Conservation (phyloP, 2,888 invertebrate species). For the Danaus chrysippus region DNA sequence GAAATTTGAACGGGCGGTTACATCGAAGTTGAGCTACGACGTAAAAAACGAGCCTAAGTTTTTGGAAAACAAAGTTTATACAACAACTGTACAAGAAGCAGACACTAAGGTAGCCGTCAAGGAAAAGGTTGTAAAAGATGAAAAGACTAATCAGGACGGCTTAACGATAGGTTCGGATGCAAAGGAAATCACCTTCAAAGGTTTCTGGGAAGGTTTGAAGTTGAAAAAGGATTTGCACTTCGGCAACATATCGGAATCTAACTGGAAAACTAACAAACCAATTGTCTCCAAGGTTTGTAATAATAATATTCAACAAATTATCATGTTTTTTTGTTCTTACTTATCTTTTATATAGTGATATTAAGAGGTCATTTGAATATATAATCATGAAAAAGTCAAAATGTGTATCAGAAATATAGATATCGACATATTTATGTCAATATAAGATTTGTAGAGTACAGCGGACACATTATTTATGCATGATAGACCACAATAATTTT, state of each 20-base stretch:
- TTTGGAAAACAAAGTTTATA: conserved; percentile 34
- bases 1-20: conserved; percentile 56
- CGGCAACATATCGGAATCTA: conserved; percentile 63
- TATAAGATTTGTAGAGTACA: not conserved
- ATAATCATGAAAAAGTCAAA: too few relatives aligned
- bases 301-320: not conserved
- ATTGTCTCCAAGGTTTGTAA: conserved; percentile 58
- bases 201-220: conserved; percentile 61
- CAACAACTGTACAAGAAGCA: conserved; percentile 42
- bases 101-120: conserved; percentile 28
- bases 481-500: conserved; percentile 13
- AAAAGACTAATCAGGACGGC: conserved; percentile 40
- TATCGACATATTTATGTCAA: too few relatives aligned
- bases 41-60: conserved; percentile 36
- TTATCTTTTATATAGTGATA: not conserved
- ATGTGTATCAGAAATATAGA: too few relatives aligned
- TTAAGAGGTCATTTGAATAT: too few relatives aligned
- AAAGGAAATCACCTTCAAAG: conserved; percentile 59
- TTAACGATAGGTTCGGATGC: conserved; percentile 51
- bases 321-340: not conserved
- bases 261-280: conserved; percentile 64
- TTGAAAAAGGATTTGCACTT: conserved; percentile 64
- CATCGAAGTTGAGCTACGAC: conserved; percentile 41
- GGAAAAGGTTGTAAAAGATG: conserved; percentile 36
- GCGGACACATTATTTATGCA: not conserved